phyloP scores from a whole-genome alignment of 2,888 invertebrate genomes.

The Andrena fulva region DNA sequence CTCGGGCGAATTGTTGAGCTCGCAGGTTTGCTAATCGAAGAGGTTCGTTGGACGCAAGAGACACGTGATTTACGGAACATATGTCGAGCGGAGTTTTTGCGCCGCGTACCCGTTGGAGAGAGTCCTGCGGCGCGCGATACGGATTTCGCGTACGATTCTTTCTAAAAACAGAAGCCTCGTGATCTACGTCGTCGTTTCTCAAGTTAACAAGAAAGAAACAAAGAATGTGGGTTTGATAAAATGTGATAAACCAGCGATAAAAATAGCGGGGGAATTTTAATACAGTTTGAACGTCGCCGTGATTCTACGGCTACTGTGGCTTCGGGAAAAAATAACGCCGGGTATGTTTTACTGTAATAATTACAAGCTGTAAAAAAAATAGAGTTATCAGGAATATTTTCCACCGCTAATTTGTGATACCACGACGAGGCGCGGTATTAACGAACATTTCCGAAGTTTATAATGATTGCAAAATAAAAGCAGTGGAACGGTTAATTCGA shows the following conservation, averaged over 20 bases:
- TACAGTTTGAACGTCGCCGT: too few relatives aligned
- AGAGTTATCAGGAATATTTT: too few relatives aligned
- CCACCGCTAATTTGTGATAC: too few relatives aligned
- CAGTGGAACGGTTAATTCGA: too few relatives aligned
- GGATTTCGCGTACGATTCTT: constrained; percentile 24
- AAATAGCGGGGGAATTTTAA: background rate
- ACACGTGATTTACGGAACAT: background rate
- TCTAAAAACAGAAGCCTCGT: constrained; percentile 21
- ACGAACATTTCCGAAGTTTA: too few relatives aligned
- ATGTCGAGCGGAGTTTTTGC: background rate
- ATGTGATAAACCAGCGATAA: background rate
- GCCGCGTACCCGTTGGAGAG: background rate
- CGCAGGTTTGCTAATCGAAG: background rate
- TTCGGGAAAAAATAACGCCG: too few relatives aligned
- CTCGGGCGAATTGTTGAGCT: background rate
- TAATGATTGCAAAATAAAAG: too few relatives aligned
- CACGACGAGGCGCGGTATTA: too few relatives aligned
- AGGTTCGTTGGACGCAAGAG: background rate
- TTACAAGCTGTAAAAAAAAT: too few relatives aligned
- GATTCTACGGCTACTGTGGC: too few relatives aligned
- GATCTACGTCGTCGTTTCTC: too few relatives aligned
- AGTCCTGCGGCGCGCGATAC: background rate
- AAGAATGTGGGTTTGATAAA: background rate
- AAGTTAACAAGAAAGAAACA: background rate
- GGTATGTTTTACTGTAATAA: too few relatives aligned